Percentiles rank a stretch among this genome's conserved stretches.
phyloP scores from a whole-genome alignment of 2,113 vertebrate genomes.

The Columba janthina region DNA sequence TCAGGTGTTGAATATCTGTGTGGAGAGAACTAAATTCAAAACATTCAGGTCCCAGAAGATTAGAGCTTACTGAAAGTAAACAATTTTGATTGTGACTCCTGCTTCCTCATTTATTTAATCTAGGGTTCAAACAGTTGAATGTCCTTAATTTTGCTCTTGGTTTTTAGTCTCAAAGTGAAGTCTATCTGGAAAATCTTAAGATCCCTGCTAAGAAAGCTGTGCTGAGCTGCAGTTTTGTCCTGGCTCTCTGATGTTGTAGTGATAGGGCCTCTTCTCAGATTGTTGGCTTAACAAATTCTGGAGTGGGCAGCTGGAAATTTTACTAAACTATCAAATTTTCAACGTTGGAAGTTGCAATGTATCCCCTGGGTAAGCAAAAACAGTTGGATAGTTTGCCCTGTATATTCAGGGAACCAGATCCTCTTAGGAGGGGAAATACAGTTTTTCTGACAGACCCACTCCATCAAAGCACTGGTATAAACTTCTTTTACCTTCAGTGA shows the following conservation, averaged over 20 bases:
- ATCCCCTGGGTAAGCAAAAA: not conserved
- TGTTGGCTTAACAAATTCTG: not conserved
- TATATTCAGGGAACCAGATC: not conserved
- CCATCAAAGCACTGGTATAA: not conserved
- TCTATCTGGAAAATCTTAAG: not conserved
- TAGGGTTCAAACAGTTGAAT: not conserved
- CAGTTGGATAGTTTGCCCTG: not conserved
- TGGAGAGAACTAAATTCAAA: not conserved
- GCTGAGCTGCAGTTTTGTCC: not conserved
- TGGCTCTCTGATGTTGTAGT: not conserved
- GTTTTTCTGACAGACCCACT: not conserved
- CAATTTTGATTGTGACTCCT: not conserved
- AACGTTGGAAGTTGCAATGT: accelerated
- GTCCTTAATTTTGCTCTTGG: not conserved
- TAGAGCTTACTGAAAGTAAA: not conserved
- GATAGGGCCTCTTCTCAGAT: not conserved
- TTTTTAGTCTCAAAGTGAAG: not conserved
- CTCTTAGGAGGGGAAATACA: not conserved
- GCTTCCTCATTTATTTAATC: not conserved
- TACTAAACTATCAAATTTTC: not conserved
- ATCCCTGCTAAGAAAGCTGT: not conserved
- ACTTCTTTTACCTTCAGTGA: not conserved
- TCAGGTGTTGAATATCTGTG: not conserved
- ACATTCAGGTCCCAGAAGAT: not conserved
- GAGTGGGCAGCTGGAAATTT: not conserved